These are phyloP conservation scores for Microplitis mediator DNA, from an alignment of 1,140 invertebrate genomes.

Conservation along the genomic window DNA sequence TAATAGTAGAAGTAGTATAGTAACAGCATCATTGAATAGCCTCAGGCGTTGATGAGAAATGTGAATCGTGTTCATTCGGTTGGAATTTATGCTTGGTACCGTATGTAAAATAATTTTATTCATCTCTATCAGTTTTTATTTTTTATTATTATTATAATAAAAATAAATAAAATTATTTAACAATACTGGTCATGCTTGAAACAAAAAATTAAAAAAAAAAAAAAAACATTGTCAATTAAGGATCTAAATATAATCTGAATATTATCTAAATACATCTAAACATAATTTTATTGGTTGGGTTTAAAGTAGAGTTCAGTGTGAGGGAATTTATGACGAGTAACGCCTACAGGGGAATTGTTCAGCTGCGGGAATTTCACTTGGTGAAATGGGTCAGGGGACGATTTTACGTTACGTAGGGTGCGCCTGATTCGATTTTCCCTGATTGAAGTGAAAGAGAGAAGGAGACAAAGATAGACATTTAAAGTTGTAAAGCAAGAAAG, in stretches of 20 bases:
- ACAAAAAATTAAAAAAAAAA: too few relatives aligned
- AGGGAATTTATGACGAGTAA: constrained; percentile 33
- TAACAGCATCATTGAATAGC: constrained; percentile 39
- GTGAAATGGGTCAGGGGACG: constrained; percentile 45
- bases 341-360: constrained; percentile 16
- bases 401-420: background rate
- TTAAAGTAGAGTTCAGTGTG: constrained; percentile 17
- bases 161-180: too few relatives aligned
- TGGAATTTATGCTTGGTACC: background rate
- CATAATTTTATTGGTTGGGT: constrained; percentile 34
- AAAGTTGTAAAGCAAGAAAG: too few relatives aligned
- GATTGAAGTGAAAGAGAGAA: background rate
- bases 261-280: too few relatives aligned
- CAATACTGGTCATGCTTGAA: too few relatives aligned
- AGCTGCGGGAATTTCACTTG: constrained; percentile 25
- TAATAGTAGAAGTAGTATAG: constrained; percentile 21
- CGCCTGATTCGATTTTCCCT: constrained; percentile 11
- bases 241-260: constrained; percentile 43
- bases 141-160: background rate
- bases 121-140: background rate
- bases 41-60: constrained; percentile 17
- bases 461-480: too few relatives aligned
- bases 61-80: background rate
- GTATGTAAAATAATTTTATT: background rate
- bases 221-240: background rate